Conservation (phyloP, 1,140 invertebrate genomes). For the Drosophila busckii region DNA sequence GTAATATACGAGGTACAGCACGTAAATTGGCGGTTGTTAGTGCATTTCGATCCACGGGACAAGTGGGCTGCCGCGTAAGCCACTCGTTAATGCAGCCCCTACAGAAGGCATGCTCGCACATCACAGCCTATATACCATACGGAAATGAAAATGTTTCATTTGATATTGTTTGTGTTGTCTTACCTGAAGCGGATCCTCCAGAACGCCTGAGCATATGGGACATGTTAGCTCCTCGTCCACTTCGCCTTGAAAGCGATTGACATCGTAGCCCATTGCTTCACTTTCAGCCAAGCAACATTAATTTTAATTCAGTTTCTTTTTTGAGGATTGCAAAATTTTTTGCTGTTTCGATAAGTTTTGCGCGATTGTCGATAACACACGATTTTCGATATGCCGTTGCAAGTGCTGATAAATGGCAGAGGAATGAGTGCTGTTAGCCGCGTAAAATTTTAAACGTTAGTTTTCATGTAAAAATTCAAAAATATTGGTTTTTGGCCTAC, state of each 20-base stretch:
- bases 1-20: constrained; percentile 93
- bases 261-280: constrained; percentile 87
- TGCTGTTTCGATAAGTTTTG: too few relatives aligned
- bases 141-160: constrained; percentile 10
- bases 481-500: too few relatives aligned
- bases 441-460: too few relatives aligned
- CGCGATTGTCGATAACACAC: too few relatives aligned
- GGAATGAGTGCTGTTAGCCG: too few relatives aligned
- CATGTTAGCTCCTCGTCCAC: constrained; percentile 91
- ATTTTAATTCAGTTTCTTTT: constrained; percentile 26
- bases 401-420: too few relatives aligned
- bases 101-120: constrained; percentile 98
- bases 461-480: too few relatives aligned
- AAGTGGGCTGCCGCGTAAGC: constrained; percentile 94
- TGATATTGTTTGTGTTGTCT: constrained; percentile 75
- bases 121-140: constrained; percentile 87
- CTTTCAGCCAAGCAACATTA: constrained; percentile 18
- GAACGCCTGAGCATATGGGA: constrained; percentile 89
- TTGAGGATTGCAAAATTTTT: constrained; percentile 45
- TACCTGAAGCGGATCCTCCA: constrained; percentile 90
- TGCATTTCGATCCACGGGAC: constrained; percentile 94
- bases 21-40: constrained; percentile 92
- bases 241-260: constrained; percentile 87
- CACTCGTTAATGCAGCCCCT: constrained; percentile 95
- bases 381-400: too few relatives aligned